Evolutionary conservation across 2,797 vertebrate genomes (phyloP).

Genomic region (Petrocephalus sullivani): DNA sequence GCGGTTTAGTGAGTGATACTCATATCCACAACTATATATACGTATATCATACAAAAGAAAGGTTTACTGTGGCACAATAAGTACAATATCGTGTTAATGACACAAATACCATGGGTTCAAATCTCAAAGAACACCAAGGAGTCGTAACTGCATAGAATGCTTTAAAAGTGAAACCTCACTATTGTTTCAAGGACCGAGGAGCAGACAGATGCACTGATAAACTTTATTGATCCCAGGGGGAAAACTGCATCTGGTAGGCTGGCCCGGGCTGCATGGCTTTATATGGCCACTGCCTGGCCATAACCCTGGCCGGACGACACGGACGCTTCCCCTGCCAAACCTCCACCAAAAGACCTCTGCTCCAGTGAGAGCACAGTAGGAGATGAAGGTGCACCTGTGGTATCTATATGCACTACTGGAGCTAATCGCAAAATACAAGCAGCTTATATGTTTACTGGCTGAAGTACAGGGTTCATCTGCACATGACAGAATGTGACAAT

Average conservation of each 20-base stretch:
- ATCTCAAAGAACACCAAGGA: not conserved
- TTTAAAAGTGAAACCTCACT: not conserved
- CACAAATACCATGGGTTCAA: not conserved
- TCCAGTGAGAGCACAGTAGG: not conserved
- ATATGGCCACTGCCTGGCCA: not conserved
- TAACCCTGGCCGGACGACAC: not conserved
- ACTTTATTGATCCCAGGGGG: not conserved
- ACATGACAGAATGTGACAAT: not conserved
- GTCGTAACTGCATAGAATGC: not conserved
- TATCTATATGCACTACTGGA: not conserved
- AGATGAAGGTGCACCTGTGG: too few species aligned
- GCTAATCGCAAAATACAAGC: not conserved
- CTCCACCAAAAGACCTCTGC: not conserved
- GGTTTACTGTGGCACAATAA: not conserved
- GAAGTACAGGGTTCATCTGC: not conserved
- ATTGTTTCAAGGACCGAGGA: not conserved
- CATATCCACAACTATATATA: not conserved
- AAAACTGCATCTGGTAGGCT: not conserved
- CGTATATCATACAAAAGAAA: not conserved
- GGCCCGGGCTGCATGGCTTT: not conserved
- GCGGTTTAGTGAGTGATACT: not conserved
- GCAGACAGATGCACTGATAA: not conserved
- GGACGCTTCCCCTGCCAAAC: not conserved
- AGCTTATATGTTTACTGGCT: not conserved
- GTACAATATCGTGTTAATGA: not conserved